Percentiles rank a stretch among this genome's conserved stretches.
Evolutionary conservation across 2,888 invertebrate genomes (phyloP).

Genomic region (Chirona hameri): DNA sequence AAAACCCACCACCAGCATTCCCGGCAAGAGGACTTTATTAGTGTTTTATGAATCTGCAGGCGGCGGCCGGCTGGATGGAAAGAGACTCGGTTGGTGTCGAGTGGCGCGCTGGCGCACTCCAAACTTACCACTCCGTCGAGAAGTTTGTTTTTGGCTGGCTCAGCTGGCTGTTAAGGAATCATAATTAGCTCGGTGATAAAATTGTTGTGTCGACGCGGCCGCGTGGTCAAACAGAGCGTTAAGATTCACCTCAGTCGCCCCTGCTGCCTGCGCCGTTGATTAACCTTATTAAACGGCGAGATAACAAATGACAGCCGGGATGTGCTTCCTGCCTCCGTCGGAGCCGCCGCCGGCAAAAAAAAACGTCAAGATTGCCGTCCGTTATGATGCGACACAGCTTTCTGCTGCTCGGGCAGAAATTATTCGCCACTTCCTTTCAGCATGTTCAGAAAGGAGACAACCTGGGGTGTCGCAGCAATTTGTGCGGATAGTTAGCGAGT

Average conservation of each 20-base stretch:
- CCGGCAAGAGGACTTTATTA: constrained; percentile 12
- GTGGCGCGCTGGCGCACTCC: neutral
- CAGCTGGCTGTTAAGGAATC: constrained; percentile 22
- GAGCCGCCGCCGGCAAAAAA: neutral
- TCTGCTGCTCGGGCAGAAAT: neutral
- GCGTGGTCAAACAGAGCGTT: neutral
- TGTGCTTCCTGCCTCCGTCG: neutral
- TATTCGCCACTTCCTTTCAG: constrained; percentile 14
- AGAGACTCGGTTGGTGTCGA: neutral
- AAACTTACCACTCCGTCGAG: neutral
- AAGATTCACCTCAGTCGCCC: neutral
- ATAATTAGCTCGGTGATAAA: constrained; percentile 23
- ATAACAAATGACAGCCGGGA: constrained; percentile 7
- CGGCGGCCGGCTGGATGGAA: neutral
- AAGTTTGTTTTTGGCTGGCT: neutral
- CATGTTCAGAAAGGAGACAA: neutral
- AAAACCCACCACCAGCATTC: constrained; percentile 6
- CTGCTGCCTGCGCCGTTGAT: neutral
- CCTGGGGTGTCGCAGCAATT: neutral
- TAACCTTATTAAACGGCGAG: constrained; percentile 27
- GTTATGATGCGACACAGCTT: neutral
- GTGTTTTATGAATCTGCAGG: constrained; percentile 9
- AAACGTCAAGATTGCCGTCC: neutral
- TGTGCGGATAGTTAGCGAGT: neutral
- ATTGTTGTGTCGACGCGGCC: neutral